A percentile compares a stretch with the other conserved stretches of the same genome.
Conservation (phyloP, 1,140 invertebrate genomes). For the Meloidogyne chitwoodi region DNA sequence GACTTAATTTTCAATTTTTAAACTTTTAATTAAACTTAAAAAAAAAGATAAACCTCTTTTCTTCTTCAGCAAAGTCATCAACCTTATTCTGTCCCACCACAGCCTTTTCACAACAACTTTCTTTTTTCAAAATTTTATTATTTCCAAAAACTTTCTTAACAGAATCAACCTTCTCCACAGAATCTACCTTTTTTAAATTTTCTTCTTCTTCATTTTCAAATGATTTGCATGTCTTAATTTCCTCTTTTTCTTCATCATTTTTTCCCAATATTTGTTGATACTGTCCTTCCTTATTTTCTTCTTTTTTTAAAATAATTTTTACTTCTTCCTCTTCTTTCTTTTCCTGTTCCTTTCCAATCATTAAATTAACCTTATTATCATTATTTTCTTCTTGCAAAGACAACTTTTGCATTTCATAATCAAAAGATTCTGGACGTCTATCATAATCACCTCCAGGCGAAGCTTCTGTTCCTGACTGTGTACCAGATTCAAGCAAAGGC, state of each 20-base stretch:
- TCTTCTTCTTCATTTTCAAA: not conserved
- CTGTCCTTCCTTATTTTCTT: not conserved
- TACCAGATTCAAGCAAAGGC: conserved; percentile 16
- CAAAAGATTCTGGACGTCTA: not conserved
- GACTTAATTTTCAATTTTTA: no score
- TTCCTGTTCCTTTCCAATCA: not conserved
- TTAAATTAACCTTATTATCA: not conserved
- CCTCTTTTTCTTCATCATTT: not conserved
- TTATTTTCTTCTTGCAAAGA: not conserved
- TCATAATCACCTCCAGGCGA: not conserved
- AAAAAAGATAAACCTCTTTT: no score
- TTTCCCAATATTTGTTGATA: not conserved
- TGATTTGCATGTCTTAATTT: not conserved
- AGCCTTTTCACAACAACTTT: not conserved
- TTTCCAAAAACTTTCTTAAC: not conserved
- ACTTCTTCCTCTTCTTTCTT: not conserved
- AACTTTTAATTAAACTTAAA: no score
- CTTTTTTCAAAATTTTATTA: not conserved
- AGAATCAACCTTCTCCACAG: not conserved
- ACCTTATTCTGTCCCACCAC: not conserved
- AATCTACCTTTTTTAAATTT: not conserved
- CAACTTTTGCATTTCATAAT: not conserved
- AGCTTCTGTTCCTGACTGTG: conserved; percentile 3
- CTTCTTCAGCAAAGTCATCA: not conserved
- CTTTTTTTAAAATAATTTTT: not conserved